Conservation (phyloP, 2,888 invertebrate genomes). For the Acanthococcus lagerstroemiae region DNA sequence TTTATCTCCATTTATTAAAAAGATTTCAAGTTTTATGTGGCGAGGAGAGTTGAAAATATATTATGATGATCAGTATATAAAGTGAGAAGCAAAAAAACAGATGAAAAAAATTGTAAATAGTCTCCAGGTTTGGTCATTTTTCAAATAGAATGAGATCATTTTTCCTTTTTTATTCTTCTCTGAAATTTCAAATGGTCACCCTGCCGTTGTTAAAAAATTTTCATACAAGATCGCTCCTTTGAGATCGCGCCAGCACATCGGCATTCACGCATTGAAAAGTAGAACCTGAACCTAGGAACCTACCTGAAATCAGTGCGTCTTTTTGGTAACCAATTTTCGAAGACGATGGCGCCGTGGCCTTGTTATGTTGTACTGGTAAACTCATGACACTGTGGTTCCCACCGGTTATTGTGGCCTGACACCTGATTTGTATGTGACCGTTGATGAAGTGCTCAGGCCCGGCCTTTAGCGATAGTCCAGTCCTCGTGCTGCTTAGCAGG, state of each 20-base stretch:
- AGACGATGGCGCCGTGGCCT: not conserved
- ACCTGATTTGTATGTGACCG: slow-evolving; percentile 52
- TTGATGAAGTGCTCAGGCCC: slow-evolving; percentile 47
- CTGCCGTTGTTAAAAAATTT: too few relatives aligned
- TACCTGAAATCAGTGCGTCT: slow-evolving; percentile 30
- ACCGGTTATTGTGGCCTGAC: slow-evolving; percentile 46
- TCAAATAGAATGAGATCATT: not conserved
- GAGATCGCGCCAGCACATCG: too few relatives aligned
- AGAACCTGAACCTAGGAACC: not conserved
- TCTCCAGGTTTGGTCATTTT: too few relatives aligned
- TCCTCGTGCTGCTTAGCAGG: slow-evolving; percentile 40
- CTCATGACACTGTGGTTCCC: slow-evolving; percentile 28
- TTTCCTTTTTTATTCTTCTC: not conserved
- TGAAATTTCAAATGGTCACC: too few relatives aligned
- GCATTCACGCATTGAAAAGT: too few relatives aligned
- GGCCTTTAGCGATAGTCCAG: slow-evolving; percentile 44
- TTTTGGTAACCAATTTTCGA: slow-evolving; percentile 26
- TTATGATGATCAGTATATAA: too few relatives aligned
- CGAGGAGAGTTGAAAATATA: too few relatives aligned
- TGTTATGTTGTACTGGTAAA: slow-evolving; percentile 19
- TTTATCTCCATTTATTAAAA: too few relatives aligned
- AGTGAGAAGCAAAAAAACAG: too few relatives aligned
- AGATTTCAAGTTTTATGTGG: too few relatives aligned
- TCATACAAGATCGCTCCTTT: too few relatives aligned
- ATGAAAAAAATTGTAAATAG: too few relatives aligned